Evolutionary conservation across 2,113 vertebrate species (phyloP).

Genomic region (Cyprinodon variegatus): DNA sequence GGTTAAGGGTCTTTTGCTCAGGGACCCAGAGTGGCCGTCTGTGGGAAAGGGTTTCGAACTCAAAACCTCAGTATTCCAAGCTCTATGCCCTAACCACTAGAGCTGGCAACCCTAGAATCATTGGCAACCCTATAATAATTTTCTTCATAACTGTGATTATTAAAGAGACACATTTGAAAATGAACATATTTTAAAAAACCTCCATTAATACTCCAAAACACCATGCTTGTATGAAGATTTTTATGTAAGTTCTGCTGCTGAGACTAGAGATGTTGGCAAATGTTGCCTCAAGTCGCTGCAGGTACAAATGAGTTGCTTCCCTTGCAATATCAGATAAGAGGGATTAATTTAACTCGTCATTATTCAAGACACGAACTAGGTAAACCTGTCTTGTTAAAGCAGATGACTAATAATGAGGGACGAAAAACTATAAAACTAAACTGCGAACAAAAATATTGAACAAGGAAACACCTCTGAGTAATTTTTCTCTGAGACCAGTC

Average conservation of each 20-base stretch:
- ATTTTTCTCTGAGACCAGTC: not conserved
- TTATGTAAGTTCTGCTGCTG: not conserved
- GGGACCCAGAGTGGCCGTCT: no score
- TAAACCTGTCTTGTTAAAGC: not conserved
- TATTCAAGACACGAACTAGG: no score
- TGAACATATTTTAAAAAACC: no score
- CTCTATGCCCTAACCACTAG: no score
- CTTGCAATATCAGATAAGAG: no score
- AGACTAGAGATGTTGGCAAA: not conserved
- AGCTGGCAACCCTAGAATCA: no score
- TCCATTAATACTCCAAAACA: not conserved
- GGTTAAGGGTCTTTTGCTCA: no score
- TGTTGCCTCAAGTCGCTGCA: not conserved
- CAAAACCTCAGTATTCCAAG: no score
- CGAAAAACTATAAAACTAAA: not conserved
- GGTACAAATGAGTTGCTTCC: not conserved
- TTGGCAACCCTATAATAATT: no score
- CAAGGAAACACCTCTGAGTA: not conserved
- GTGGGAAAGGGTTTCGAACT: no score
- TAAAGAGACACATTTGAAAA: no score
- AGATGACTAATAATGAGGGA: not conserved
- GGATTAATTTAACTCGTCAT: not conserved
- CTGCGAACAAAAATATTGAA: not conserved
- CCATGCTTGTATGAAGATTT: not conserved
- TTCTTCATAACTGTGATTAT: no score